A percentile compares a stretch with the other conserved stretches of the same genome.
Conservation (phyloP, 2,888 invertebrate genomes). For the Tridacna gigas region DNA sequence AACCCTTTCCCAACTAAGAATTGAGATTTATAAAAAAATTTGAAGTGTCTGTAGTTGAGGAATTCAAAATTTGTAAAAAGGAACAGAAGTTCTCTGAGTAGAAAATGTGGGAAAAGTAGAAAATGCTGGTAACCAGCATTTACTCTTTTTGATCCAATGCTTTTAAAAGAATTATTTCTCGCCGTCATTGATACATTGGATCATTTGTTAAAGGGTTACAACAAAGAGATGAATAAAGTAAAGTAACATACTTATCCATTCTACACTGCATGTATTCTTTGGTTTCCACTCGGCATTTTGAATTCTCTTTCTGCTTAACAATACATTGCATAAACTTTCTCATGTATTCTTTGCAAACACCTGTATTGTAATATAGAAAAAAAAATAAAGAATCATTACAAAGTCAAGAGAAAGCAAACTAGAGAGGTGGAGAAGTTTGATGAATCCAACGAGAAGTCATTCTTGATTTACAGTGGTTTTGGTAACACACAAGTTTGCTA, state of each 20-base stretch:
- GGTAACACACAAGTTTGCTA: too few species aligned
- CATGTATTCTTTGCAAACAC: constrained; percentile 93
- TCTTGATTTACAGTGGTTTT: too few species aligned
- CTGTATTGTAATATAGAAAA: constrained; percentile 27
- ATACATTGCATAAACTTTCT: constrained; percentile 95
- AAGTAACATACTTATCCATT: constrained; percentile 90
- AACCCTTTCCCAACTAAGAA: too few species aligned
- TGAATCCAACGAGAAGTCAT: too few species aligned
- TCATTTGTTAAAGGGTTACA: neutral
- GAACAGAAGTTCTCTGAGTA: too few species aligned
- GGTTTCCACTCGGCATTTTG: constrained; percentile 91
- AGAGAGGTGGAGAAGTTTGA: too few species aligned
- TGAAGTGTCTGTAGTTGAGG: too few species aligned
- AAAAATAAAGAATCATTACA: too few species aligned
- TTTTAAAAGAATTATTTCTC: neutral
- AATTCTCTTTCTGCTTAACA: constrained; percentile 91
- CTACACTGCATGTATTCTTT: constrained; percentile 95
- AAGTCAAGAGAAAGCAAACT: too few species aligned
- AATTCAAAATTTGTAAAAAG: too few species aligned
- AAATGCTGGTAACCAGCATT: neutral
- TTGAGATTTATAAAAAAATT: too few species aligned
- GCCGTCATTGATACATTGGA: too few species aligned
- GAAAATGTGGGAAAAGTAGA: neutral
- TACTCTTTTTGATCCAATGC: neutral
- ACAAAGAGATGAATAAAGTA: neutral